phyloP scores from a whole-genome alignment of 2,888 invertebrate genomes.

The Xanthorhoe designata region DNA sequence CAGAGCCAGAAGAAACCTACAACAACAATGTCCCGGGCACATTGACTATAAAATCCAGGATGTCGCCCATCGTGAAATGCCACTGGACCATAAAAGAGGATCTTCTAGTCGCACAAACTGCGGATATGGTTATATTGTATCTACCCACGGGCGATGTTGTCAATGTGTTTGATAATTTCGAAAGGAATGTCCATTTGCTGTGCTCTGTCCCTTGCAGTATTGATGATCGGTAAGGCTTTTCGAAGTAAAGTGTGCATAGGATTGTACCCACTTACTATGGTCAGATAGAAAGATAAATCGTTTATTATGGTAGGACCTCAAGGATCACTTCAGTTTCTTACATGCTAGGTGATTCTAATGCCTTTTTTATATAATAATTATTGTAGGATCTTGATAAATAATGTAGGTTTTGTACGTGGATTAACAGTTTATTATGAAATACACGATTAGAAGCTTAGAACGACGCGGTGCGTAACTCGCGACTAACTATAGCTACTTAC shows the following conservation, averaged over 20 bases:
- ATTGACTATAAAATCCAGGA: conserved; percentile 61
- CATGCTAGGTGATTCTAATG: no score
- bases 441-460: no score
- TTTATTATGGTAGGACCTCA: no score
- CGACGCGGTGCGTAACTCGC: no score
- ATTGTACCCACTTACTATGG: no score
- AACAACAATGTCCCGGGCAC: conserved; percentile 66
- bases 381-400: no score
- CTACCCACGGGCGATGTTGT: conserved; percentile 60
- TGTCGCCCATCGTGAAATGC: conserved; percentile 68
- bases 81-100: conserved; percentile 72
- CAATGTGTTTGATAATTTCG: conserved; percentile 62
- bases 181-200: conserved; percentile 61
- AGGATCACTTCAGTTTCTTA: no score
- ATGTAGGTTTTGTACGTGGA: no score
- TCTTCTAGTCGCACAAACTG: conserved; percentile 69
- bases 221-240: conserved; percentile 53
- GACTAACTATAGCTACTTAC: no score
- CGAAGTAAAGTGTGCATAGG: neutral
- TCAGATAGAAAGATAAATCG: no score
- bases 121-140: conserved; percentile 70
- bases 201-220: conserved; percentile 69
- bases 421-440: no score
- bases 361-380: no score
- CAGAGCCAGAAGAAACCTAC: conserved; percentile 71